A percentile compares a stretch with the other conserved stretches of the same genome.
Conservation (phyloP, 1,140 invertebrate genomes). For the Drosophila sproati region DNA sequence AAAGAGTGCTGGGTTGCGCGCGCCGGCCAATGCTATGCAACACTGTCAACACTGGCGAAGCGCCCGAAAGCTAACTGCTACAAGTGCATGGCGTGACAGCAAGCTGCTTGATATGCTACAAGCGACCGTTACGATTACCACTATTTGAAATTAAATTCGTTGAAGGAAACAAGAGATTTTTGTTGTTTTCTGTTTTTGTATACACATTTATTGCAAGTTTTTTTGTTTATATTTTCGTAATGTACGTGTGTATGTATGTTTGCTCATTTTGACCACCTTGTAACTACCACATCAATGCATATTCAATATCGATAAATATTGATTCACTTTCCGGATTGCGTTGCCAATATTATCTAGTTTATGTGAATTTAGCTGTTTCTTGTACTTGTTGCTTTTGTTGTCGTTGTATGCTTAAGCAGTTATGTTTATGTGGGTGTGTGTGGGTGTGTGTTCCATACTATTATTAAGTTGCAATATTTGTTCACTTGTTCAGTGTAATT, state of each 20-base stretch:
- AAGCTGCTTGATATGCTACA: not conserved
- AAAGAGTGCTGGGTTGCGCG: not conserved
- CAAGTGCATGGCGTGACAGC: not conserved
- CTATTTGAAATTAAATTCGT: slow-evolving; percentile 28
- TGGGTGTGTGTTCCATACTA: slow-evolving; percentile 20
- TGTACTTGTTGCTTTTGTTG: slow-evolving; percentile 48
- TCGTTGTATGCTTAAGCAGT: slow-evolving; percentile 10
- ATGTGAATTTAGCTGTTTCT: slow-evolving; percentile 47
- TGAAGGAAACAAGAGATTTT: not conserved
- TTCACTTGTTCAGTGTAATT: slow-evolving; percentile 21
- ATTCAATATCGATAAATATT: slow-evolving; percentile 45
- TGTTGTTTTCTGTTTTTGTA: slow-evolving; percentile 58
- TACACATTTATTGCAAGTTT: slow-evolving; percentile 83
- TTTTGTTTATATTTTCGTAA: slow-evolving; percentile 71
- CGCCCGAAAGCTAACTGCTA: slow-evolving; percentile 13
- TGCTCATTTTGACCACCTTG: slow-evolving; percentile 53
- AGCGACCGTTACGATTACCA: not conserved
- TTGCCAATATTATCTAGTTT: slow-evolving; percentile 44
- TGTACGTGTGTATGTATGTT: slow-evolving; percentile 73
- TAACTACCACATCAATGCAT: slow-evolving; percentile 82
- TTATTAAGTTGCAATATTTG: slow-evolving; percentile 30
- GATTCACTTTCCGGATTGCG: slow-evolving; percentile 22
- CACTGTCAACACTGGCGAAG: not conserved
- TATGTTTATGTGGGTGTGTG: not conserved
- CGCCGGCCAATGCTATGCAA: not conserved